These are phyloP conservation scores for Cetoscarus ocellatus DNA, from an alignment of 2,797 vertebrate species.

Conservation along the genomic window DNA sequence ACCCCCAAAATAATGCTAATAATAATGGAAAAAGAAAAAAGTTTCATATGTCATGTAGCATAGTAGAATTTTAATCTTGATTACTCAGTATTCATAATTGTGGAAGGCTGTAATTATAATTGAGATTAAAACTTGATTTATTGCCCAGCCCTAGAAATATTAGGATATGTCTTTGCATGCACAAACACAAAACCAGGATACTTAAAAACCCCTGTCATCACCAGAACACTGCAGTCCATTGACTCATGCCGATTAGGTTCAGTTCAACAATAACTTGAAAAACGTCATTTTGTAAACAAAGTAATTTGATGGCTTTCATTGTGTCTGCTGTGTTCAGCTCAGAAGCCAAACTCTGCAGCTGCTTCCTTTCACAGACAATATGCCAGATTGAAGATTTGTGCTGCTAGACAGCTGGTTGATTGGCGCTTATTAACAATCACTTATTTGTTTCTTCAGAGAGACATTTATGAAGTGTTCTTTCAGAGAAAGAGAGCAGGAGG, in stretches of 20 bases:
- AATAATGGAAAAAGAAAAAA: too few relatives aligned
- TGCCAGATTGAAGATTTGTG: slow-evolving; percentile 29
- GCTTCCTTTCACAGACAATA: slow-evolving; percentile 30
- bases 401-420: slow-evolving; percentile 50
- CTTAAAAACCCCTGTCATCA: too few relatives aligned
- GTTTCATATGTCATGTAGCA: too few relatives aligned
- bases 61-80: too few relatives aligned
- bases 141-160: too few relatives aligned
- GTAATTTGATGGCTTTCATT: slow-evolving; percentile 3
- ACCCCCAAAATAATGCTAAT: too few relatives aligned
- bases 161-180: too few relatives aligned
- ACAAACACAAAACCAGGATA: too few relatives aligned
- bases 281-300: slow-evolving; percentile 1
- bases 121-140: too few relatives aligned
- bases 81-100: too few relatives aligned
- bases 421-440: slow-evolving; percentile 30
- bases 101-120: too few relatives aligned
- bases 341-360: slow-evolving; percentile 35
- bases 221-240: too few relatives aligned
- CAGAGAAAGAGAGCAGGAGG: background rate
- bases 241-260: background rate
- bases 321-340: slow-evolving; percentile 13
- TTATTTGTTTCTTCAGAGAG: slow-evolving; percentile 21
- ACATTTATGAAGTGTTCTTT: slow-evolving; percentile 36
- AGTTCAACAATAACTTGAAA: slow-evolving; percentile 5